Conservation (phyloP, 2,113 vertebrate species). For the Trogon surrucura region DNA sequence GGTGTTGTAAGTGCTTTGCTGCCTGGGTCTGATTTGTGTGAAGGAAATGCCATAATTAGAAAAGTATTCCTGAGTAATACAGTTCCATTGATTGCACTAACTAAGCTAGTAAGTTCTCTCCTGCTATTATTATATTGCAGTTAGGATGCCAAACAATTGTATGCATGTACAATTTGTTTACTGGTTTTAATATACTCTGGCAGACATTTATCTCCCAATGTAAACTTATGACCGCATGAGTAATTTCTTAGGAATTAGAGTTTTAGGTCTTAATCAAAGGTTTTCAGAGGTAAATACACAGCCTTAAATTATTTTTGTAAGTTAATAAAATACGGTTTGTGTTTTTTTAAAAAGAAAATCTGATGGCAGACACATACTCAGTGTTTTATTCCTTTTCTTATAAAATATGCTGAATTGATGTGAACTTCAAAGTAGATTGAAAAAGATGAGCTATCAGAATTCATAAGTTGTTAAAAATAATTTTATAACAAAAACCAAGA, state of each 20-base stretch:
- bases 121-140: not conserved
- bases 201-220: not conserved
- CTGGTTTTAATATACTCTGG: not conserved
- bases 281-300: not conserved
- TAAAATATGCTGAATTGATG: not conserved
- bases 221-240: not conserved
- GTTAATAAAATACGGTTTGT: not conserved
- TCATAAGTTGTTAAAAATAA: not conserved
- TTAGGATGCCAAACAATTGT: not conserved
- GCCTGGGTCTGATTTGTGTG: not conserved
- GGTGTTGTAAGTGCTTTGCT: not conserved
- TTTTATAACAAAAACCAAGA: not conserved
- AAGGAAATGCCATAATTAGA: not conserved
- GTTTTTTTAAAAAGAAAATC: not conserved
- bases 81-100: not conserved
- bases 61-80: not conserved
- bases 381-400: not conserved
- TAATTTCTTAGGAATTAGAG: constrained; percentile 8
- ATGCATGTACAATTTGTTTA: not conserved
- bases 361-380: not conserved
- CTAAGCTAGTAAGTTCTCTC: not conserved
- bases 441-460: not conserved
- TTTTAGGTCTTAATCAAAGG: not conserved
- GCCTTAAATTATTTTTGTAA: not conserved
- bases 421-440: not conserved